Percentiles rank a stretch among this genome's conserved stretches.
Conservation (phyloP, 1,140 invertebrate genomes). For the Aphidius gifuensis region DNA sequence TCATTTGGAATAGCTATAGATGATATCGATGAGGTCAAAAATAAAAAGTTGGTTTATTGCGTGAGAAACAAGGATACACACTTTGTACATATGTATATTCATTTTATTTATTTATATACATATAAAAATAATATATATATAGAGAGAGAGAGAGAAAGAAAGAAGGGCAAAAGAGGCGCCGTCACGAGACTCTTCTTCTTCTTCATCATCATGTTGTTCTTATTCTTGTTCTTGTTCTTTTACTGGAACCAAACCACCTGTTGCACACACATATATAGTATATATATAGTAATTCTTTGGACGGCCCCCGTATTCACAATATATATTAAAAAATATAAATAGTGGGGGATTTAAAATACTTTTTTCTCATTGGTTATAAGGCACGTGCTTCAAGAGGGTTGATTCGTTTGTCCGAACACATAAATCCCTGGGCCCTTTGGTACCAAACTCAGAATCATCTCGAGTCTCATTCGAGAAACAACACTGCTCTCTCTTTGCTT, state of each 20-base stretch:
- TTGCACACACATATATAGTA: slow-evolving; percentile 19
- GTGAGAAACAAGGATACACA: too few species aligned
- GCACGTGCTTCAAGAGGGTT: slow-evolving; percentile 51
- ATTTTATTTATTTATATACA: too few species aligned
- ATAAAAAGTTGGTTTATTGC: too few species aligned
- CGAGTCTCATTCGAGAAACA: slow-evolving; percentile 30
- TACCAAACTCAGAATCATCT: slow-evolving; percentile 42
- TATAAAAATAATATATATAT: too few species aligned
- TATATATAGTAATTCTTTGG: slow-evolving; percentile 18
- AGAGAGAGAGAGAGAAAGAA: too few species aligned
- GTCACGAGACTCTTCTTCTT: slow-evolving; percentile 27
- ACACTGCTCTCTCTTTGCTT: too few species aligned
- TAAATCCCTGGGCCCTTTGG: slow-evolving; percentile 42
- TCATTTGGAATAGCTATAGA: too few species aligned
- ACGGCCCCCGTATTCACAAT: slow-evolving; percentile 16
- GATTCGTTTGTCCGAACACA: slow-evolving; percentile 45
- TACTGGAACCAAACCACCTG: slow-evolving; percentile 45
- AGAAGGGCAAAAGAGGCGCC: slow-evolving; percentile 22
- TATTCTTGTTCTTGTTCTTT: too few species aligned
- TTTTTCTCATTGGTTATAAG: slow-evolving; percentile 40
- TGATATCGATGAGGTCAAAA: too few species aligned
- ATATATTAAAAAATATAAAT: slow-evolving; percentile 10
- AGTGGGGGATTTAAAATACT: slow-evolving; percentile 29
- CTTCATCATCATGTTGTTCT: too few species aligned
- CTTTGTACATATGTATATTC: too few species aligned